phyloP scores from a whole-genome alignment of 2,113 vertebrate genomes.

The Leptobrachium leishanense region DNA sequence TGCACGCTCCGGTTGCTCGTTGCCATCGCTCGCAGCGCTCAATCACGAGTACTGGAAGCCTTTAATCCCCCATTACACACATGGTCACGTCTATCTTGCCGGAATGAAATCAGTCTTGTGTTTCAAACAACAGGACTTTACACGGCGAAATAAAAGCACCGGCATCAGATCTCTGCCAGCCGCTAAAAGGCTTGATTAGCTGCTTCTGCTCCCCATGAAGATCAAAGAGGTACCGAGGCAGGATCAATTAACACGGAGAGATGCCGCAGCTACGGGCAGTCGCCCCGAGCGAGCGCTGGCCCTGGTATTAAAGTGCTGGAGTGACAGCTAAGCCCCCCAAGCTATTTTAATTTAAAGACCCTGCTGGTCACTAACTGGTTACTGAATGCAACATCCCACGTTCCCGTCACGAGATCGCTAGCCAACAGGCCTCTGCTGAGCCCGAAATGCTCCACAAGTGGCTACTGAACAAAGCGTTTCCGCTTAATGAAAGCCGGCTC shows the following conservation, averaged over 20 bases:
- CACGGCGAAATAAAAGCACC: neutral
- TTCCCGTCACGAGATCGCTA: neutral
- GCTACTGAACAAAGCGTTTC: neutral
- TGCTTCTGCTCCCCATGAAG: neutral
- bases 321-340: neutral
- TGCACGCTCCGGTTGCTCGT: neutral
- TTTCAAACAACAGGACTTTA: neutral
- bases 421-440: neutral
- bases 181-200: conserved; percentile 19
- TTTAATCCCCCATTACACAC: conserved; percentile 4
- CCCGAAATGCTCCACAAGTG: neutral
- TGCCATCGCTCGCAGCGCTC: neutral
- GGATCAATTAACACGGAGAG: neutral
- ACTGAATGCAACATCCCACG: neutral
- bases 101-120: neutral
- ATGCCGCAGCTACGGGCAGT: neutral
- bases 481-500: no score
- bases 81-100: neutral
- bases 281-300: neutral
- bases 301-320: neutral
- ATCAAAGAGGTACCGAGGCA: neutral
- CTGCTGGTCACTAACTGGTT: neutral
- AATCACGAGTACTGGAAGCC: neutral
- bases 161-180: neutral
- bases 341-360: neutral